Evolutionary conservation across 2,888 invertebrate genomes (phyloP), one percentile per base, ranked within the genome.

Genomic region (Ophioninae sp.): DNA sequence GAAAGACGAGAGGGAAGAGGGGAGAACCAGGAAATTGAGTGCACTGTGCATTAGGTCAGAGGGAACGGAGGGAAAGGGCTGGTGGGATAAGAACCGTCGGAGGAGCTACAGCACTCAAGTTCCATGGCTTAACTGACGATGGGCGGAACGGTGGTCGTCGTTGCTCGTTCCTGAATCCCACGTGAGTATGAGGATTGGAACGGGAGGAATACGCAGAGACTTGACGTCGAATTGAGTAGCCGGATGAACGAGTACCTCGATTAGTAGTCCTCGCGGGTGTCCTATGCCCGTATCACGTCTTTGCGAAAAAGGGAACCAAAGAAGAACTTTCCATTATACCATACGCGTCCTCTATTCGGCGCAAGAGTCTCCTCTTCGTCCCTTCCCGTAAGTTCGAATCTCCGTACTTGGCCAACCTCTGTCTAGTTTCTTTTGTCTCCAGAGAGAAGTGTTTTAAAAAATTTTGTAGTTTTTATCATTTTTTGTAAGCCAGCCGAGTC

Each of bases 211-310:
- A 75, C 73, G 70, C 44, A 59, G 70, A 67, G 79, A 86, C 85
- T 84, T 86, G 85, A 61, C 79, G 74, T 81, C 81, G 85, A 86
- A 86, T 86, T 65, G 75, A 81, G 79, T 69, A 73, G 69, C 68
- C 41, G 78, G 81, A 82, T 85, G 83, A 86, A 82, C 83, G 81
- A 85, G 85, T 81, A 76, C 17, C 79, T 73, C 85, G 85, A 85
- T 86, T 86, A 86, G 85, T 79, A 86, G 79, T 85, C 85, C 56
- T 73, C 79, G 65, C 80, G 56, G 79, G 65, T 77, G 61, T 57
- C 61, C n/a, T 61, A 21, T 70, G n/a, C 23, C 67, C 17, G 41
- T 70, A 50, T 17, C 23, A 37, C 50, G 70, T 37, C 50, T 64
- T 8, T 69, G 37, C n/a, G 7, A 41, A 39, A 67, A 67, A 72